Evolutionary conservation across 2,113 vertebrate species (phyloP).

Genomic region (Dasyornis broadbenti): DNA sequence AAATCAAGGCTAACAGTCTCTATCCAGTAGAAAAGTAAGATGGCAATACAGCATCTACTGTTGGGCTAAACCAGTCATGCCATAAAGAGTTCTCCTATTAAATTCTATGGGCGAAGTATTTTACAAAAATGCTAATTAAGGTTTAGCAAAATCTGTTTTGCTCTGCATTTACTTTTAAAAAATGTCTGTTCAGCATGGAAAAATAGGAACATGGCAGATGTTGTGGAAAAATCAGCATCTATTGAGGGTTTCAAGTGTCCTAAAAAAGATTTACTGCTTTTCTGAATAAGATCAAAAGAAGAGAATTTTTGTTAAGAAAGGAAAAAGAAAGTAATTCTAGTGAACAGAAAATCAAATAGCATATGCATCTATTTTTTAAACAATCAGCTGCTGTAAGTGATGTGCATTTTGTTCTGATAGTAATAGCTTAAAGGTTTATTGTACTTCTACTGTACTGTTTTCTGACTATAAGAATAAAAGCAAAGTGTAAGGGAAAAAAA

Average conservation of each 20-base stretch:
- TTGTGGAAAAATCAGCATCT: constrained; percentile 57
- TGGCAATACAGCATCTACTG: not conserved
- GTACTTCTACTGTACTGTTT: not conserved
- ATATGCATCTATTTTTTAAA: constrained; percentile 23
- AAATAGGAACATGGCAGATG: constrained; percentile 59
- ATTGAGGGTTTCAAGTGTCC: constrained; percentile 56
- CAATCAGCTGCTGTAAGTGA: not conserved
- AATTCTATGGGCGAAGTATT: constrained; percentile 9
- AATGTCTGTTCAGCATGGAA: constrained; percentile 53
- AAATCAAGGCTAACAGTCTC: not conserved
- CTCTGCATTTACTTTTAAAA: constrained; percentile 51
- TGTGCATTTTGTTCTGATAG: not conserved
- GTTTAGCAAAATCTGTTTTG: constrained; percentile 34
- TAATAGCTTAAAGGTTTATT: not conserved
- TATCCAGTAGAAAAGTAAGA: not conserved
- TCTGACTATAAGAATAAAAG: not conserved
- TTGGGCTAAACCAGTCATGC: not conserved
- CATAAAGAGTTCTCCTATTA: not conserved
- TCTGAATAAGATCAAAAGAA: constrained; percentile 33
- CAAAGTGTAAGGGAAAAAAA: not conserved
- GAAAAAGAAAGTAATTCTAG: constrained; percentile 3
- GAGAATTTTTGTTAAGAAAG: not conserved
- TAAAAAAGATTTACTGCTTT: constrained; percentile 38
- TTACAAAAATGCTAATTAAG: constrained; percentile 54
- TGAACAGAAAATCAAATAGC: constrained; percentile 6